Percentiles rank a stretch among this genome's conserved stretches.
These are phyloP conservation scores for Aix galericulata DNA, from an alignment of 2,113 vertebrate species.

Conservation along the genomic window DNA sequence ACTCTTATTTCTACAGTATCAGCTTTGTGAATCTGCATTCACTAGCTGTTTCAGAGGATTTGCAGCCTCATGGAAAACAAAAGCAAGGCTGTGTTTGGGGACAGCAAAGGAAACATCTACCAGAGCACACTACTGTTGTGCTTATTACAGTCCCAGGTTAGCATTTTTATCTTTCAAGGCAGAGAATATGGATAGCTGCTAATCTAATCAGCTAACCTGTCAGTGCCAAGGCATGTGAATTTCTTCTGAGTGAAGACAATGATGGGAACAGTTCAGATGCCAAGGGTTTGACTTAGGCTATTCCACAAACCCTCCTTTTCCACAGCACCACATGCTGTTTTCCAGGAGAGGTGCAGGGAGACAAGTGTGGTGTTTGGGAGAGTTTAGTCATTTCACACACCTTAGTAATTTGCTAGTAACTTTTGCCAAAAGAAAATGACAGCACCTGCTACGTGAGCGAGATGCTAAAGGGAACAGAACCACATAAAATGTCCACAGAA, in stretches of 20 bases:
- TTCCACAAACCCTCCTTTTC: background rate
- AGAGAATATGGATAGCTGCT: background rate
- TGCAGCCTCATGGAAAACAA: background rate
- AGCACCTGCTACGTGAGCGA: background rate
- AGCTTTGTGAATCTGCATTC: background rate
- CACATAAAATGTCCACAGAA: background rate
- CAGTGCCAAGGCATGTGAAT: background rate
- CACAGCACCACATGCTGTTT: background rate
- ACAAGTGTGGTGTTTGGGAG: background rate
- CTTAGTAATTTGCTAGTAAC: background rate
- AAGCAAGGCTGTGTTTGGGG: background rate
- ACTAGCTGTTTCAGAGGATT: background rate
- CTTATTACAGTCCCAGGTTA: background rate
- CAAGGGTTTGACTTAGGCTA: background rate
- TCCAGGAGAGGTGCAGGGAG: background rate
- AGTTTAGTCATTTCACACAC: background rate
- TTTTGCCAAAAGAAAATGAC: background rate
- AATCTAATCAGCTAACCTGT: background rate
- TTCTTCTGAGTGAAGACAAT: background rate
- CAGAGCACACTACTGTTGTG: background rate
- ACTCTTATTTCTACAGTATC: background rate
- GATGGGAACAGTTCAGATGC: background rate
- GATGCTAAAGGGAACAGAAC: background rate
- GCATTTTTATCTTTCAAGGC: background rate
- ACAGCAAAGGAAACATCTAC: background rate